A percentile compares a stretch with the other conserved stretches of the same genome.
phyloP scores from a whole-genome alignment of 2,888 invertebrate species.

The Brachypalpus laphriformis region DNA sequence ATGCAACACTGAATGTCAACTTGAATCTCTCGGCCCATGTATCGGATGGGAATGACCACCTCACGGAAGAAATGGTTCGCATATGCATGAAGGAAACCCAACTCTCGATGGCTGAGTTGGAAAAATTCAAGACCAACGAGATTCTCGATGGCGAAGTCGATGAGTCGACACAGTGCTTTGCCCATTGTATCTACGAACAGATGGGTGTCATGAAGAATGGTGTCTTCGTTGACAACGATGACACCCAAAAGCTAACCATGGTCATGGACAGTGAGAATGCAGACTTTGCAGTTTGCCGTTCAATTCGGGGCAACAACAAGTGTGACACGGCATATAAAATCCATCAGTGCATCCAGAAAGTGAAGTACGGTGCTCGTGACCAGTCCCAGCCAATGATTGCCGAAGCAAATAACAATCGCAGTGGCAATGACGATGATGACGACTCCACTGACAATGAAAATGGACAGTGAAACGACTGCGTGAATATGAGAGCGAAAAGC shows the following conservation, averaged over 20 bases:
- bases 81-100: constrained; percentile 78
- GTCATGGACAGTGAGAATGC: constrained; percentile 73
- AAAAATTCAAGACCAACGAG: constrained; percentile 75
- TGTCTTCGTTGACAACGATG: constrained; percentile 76
- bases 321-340: constrained; percentile 79
- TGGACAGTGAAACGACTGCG: constrained; percentile 31
- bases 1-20: constrained; percentile 45
- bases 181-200: constrained; percentile 78
- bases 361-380: constrained; percentile 38
- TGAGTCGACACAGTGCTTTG: constrained; percentile 79
- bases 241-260: constrained; percentile 75
- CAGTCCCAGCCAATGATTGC: not conserved
- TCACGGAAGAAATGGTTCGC: constrained; percentile 76
- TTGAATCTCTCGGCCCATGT: constrained; percentile 50
- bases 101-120: constrained; percentile 78
- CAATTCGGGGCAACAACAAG: constrained; percentile 76
- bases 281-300: constrained; percentile 42
- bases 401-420: constrained; percentile 25
- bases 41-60: constrained; percentile 47
- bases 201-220: constrained; percentile 78
- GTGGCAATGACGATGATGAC: constrained; percentile 38
- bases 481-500: not conserved
- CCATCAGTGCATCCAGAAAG: constrained; percentile 77
- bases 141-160: constrained; percentile 72
- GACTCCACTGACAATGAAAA: constrained; percentile 42